phyloP scores from a whole-genome alignment of 2,113 vertebrate species.

The Neogobius melanostomus region DNA sequence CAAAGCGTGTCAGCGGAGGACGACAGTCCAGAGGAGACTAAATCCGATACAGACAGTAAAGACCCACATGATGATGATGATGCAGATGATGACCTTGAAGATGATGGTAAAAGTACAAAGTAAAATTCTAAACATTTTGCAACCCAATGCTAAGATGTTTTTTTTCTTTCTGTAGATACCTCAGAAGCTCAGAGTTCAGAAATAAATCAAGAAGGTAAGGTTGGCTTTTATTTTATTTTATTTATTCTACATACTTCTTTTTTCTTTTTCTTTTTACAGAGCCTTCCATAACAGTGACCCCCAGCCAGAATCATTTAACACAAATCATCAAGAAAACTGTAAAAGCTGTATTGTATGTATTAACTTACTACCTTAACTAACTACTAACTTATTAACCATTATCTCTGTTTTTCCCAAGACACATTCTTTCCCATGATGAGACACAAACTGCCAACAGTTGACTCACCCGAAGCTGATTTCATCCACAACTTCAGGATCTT shows the following conservation, averaged over 20 bases:
- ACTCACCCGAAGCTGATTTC: conserved; percentile 46
- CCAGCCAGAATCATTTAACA: neutral
- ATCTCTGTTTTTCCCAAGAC: conserved; percentile 4
- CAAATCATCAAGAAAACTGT: neutral
- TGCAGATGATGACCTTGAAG: neutral
- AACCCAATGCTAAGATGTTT: neutral
- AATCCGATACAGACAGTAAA: conserved; percentile 26
- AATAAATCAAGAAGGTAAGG: conserved; percentile 6
- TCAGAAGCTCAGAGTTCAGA: conserved; percentile 49
- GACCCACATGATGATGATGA: conserved; percentile 24
- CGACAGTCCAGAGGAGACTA: conserved; percentile 52
- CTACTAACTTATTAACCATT: neutral
- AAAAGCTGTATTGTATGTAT: neutral
- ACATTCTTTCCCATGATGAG: conserved; percentile 40
- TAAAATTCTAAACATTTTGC: neutral
- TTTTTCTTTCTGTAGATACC: conserved; percentile 44
- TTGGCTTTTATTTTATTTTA: neutral
- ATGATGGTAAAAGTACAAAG: conserved; percentile 33
- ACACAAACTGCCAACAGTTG: conserved; percentile 44
- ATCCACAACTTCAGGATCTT: conserved; percentile 37
- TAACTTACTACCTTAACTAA: neutral
- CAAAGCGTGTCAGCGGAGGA: conserved; percentile 32
- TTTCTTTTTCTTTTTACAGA: neutral
- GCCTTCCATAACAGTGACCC: neutral
- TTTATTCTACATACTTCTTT: neutral